phyloP scores from a whole-genome alignment of 2,888 invertebrate genomes.

The Chorisops tibialis region DNA sequence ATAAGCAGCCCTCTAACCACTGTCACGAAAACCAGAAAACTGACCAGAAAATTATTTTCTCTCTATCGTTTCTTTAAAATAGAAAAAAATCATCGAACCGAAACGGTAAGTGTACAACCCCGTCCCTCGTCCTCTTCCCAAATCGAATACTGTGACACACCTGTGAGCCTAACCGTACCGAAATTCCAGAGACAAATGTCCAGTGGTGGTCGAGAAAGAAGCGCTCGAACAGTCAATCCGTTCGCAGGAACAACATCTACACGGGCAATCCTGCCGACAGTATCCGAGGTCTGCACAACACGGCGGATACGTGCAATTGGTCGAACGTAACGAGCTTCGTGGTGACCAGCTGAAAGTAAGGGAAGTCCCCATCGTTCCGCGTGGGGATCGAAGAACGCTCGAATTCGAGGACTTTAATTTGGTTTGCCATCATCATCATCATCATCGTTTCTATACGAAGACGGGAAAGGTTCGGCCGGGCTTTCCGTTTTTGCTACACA shows the following conservation, averaged over 20 bases:
- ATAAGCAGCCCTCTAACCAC: neutral
- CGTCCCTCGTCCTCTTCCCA: constrained; percentile 32
- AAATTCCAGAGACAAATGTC: constrained; percentile 46
- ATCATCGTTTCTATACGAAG: too few relatives aligned
- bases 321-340: constrained; percentile 45
- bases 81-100: constrained; percentile 51
- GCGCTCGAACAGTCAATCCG: constrained; percentile 46
- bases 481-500: neutral
- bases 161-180: constrained; percentile 18
- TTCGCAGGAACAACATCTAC: constrained; percentile 50
- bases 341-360: constrained; percentile 48
- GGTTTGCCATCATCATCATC: neutral
- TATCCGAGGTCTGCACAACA: constrained; percentile 47
- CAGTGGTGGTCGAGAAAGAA: constrained; percentile 52
- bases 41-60: constrained; percentile 4
- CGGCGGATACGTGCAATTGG: constrained; percentile 42
- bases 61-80: constrained; percentile 29
- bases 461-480: too few relatives aligned
- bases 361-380: constrained; percentile 7
- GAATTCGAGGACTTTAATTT: neutral
- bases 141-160: constrained; percentile 13
- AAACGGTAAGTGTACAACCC: constrained; percentile 47
- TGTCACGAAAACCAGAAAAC: neutral
- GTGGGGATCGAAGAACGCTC: constrained; percentile 3
- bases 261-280: constrained; percentile 52